phyloP scores from a whole-genome alignment of 2,888 invertebrate species.

The Epistrophe grossulariae region DNA sequence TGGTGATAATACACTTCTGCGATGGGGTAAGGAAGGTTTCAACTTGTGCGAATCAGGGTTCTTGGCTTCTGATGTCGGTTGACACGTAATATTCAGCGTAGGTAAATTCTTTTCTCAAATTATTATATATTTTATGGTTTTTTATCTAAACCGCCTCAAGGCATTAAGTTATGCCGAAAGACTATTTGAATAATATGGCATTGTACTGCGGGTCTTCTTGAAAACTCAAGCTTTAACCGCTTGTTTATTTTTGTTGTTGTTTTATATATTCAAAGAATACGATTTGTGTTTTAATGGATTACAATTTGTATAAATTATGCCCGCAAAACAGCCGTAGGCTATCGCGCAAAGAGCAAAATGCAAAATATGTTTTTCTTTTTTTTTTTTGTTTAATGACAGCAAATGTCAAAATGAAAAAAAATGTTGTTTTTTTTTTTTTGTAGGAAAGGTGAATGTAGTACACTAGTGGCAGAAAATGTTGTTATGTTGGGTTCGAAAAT shows the following conservation, averaged over 20 bases:
- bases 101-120: neutral
- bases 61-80: conserved; percentile 65
- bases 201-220: neutral
- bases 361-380: conserved; percentile 1
- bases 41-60: conserved; percentile 56
- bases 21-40: neutral
- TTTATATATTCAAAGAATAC: neutral
- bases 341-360: conserved; percentile 35
- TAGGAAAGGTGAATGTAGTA: neutral
- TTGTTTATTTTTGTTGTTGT: neutral
- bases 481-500: too few species aligned
- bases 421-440: too few species aligned
- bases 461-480: neutral
- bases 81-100: conserved; percentile 57
- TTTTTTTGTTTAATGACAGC: conserved; percentile 42
- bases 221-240: neutral
- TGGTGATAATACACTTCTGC: conserved; percentile 26
- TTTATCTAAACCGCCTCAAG: conserved; percentile 23
- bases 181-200: conserved; percentile 20
- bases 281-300: conserved; percentile 6
- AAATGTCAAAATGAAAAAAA: conserved; percentile 50
- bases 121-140: neutral
- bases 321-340: conserved; percentile 57
- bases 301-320: conserved; percentile 51
- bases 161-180: conserved; percentile 33